Conservation (phyloP, 2,113 vertebrate genomes). For the Pseudonaja textilis region DNA sequence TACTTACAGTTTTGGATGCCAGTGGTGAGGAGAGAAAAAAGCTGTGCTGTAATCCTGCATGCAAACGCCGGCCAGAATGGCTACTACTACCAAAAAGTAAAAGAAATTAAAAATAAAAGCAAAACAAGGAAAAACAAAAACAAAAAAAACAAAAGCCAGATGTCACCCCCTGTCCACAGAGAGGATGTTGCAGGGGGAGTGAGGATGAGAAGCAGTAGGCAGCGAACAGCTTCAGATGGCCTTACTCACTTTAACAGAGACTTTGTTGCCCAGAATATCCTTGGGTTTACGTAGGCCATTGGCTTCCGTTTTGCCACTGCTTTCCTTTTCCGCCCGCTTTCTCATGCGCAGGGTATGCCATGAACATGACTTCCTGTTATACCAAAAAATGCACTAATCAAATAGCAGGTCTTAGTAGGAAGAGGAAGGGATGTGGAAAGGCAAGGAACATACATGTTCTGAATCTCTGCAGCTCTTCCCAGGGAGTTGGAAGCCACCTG, state of each 20-base stretch:
- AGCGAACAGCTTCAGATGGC: slow-evolving; percentile 66
- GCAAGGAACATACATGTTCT: slow-evolving; percentile 60
- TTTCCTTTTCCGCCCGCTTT: slow-evolving; percentile 93
- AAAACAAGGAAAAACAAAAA: slow-evolving; percentile 36
- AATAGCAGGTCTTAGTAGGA: slow-evolving; percentile 70
- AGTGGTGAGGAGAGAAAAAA: slow-evolving; percentile 68
- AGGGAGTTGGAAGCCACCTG: slow-evolving; percentile 46
- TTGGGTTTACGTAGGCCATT: slow-evolving; percentile 92
- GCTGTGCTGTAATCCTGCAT: slow-evolving; percentile 69
- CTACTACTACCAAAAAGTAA: slow-evolving; percentile 47
- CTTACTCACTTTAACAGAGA: slow-evolving; percentile 98
- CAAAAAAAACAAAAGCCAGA: background rate
- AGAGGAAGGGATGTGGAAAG: slow-evolving; percentile 53
- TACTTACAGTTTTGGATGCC: slow-evolving; percentile 70
- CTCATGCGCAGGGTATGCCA: slow-evolving; percentile 98
- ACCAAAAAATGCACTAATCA: slow-evolving; percentile 89
- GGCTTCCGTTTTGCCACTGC: slow-evolving; percentile 85
- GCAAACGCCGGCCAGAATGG: slow-evolving; percentile 72
- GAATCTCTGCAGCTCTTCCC: slow-evolving; percentile 47
- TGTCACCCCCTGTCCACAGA: slow-evolving; percentile 63
- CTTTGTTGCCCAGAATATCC: slow-evolving; percentile 89
- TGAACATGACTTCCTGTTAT: slow-evolving; percentile 98
- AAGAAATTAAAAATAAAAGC: slow-evolving; percentile 9
- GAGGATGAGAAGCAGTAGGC: slow-evolving; percentile 69
- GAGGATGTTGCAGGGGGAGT: slow-evolving; percentile 63